Evolutionary conservation across 92 coral and sea anemone genomes (phyloP).

Genomic region (Porites cylindrica): DNA sequence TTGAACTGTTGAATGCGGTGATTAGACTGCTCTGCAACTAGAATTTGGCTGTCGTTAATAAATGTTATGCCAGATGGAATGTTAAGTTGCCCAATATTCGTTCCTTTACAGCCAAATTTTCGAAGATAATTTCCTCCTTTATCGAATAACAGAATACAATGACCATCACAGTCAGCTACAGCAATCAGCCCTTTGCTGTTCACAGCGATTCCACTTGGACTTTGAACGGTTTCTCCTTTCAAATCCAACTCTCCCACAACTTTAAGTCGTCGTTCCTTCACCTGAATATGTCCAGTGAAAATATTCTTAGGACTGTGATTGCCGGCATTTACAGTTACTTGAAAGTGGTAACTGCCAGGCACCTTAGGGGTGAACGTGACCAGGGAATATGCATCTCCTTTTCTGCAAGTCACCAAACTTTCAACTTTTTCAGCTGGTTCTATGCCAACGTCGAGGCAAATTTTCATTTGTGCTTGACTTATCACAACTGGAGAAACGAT

Average conservation of each 20-base stretch:
- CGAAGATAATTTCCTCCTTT: neutral
- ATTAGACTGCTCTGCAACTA: slow-evolving; percentile 4
- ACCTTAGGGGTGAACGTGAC: neutral
- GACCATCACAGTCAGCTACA: neutral
- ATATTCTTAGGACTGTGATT: too few relatives aligned
- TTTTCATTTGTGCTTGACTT: too few relatives aligned
- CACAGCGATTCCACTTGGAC: slow-evolving; percentile 3
- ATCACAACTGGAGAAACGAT: too few relatives aligned
- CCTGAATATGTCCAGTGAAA: neutral
- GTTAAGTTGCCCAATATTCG: neutral
- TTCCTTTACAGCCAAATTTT: slow-evolving; percentile 1
- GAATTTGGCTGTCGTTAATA: slow-evolving; percentile 12
- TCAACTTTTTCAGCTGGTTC: neutral
- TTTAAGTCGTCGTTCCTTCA: neutral
- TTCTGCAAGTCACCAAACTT: neutral
- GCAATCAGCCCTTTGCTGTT: neutral
- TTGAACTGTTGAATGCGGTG: neutral
- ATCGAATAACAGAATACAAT: neutral
- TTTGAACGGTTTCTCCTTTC: neutral
- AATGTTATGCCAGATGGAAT: neutral
- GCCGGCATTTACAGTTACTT: too few relatives aligned
- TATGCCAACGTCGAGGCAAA: neutral
- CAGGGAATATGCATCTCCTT: neutral
- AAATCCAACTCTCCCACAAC: neutral
- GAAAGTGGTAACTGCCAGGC: too few relatives aligned